phyloP scores from a whole-genome alignment of 1,140 invertebrate genomes.

The Achroia grisella region DNA sequence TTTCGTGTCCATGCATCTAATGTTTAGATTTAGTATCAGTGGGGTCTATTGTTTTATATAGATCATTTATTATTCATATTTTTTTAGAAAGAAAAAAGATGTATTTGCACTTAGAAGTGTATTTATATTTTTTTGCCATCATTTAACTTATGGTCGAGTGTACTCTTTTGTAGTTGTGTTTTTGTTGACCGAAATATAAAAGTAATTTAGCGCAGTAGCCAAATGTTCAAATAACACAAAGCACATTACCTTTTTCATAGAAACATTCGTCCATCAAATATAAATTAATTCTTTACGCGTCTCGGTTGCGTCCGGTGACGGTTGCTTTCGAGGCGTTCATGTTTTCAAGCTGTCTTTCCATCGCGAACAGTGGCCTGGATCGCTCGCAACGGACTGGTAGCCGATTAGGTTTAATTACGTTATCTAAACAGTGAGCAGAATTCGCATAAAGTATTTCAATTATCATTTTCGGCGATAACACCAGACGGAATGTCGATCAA shows the following conservation, averaged over 20 bases:
- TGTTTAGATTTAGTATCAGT: neutral
- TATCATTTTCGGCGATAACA: constrained; percentile 53
- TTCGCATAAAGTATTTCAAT: constrained; percentile 40
- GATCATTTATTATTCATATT: too few species aligned
- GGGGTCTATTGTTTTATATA: too few species aligned
- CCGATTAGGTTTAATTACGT: constrained; percentile 27
- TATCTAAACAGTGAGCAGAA: constrained; percentile 35
- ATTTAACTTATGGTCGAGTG: too few species aligned
- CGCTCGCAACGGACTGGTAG: constrained; percentile 42
- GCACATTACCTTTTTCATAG: constrained; percentile 34
- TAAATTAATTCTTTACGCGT: constrained; percentile 66
- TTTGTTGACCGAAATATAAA: neutral
- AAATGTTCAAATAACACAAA: neutral
- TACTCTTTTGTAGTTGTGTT: too few species aligned
- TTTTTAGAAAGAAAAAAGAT: too few species aligned
- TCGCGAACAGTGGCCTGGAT: constrained; percentile 50
- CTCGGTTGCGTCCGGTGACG: constrained; percentile 57
- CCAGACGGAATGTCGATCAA: constrained; percentile 29
- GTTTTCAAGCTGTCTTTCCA: constrained; percentile 57
- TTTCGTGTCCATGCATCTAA: constrained; percentile 11
- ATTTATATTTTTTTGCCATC: too few species aligned
- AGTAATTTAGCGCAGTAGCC: neutral
- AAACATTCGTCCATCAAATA: constrained; percentile 61
- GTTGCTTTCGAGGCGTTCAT: constrained; percentile 57
- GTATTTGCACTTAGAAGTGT: too few species aligned